Evolutionary conservation across 2,888 invertebrate genomes (phyloP).

Genomic region (Steinernema scapterisci): DNA sequence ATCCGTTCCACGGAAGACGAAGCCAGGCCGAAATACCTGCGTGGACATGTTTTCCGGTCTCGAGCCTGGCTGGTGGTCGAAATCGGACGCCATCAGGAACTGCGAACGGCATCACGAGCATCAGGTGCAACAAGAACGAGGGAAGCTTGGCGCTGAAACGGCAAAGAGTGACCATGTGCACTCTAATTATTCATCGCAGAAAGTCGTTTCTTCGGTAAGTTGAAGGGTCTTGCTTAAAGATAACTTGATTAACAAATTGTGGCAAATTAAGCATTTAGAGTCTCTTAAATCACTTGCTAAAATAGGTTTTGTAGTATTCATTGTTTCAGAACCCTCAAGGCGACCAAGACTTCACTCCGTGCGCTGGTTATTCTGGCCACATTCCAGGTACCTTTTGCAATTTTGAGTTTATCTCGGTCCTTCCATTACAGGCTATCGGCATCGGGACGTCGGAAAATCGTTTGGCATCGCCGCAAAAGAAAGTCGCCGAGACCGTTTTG

Average conservation of each 20-base stretch:
- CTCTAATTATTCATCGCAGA: too few species aligned
- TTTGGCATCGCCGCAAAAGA: conserved; percentile 46
- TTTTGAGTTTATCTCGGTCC: too few species aligned
- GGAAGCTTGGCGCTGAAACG: too few species aligned
- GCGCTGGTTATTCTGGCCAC: conserved; percentile 42
- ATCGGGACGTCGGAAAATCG: conserved; percentile 39
- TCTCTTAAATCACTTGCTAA: too few species aligned
- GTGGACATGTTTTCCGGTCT: conserved; percentile 37
- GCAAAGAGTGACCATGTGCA: too few species aligned
- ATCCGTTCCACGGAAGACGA: conserved; percentile 1
- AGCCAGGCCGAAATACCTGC: neutral
- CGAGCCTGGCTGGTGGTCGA: conserved; percentile 48
- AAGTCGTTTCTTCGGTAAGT: too few species aligned
- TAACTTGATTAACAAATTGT: too few species aligned
- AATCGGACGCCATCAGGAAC: conserved; percentile 42
- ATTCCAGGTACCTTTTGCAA: conserved; percentile 34
- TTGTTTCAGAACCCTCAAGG: neutral
- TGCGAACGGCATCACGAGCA: conserved; percentile 28
- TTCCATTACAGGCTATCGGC: conserved; percentile 36
- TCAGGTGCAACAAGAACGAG: too few species aligned
- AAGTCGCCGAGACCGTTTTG: conserved; percentile 34
- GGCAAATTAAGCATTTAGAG: too few species aligned
- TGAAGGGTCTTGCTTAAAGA: too few species aligned
- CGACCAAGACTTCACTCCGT: conserved; percentile 31
- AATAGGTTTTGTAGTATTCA: too few species aligned